Conservation (phyloP, 2,888 invertebrate species). For the Noctua janthe region DNA sequence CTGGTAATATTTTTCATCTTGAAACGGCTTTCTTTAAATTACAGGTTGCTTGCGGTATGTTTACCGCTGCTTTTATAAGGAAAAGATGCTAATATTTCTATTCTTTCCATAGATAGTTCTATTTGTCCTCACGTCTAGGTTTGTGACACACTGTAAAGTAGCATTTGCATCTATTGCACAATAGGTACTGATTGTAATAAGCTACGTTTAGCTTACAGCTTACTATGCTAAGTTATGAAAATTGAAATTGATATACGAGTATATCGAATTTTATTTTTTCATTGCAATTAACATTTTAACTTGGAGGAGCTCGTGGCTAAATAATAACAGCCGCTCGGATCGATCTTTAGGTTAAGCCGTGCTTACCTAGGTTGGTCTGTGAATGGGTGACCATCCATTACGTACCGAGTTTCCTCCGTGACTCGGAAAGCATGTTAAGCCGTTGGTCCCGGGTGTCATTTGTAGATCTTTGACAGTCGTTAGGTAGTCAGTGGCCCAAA, state of each 20-base stretch:
- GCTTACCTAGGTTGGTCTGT: too few species aligned
- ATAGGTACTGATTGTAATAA: neutral
- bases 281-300: too few species aligned
- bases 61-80: constrained; percentile 13
- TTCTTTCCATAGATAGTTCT: neutral
- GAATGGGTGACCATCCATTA: too few species aligned
- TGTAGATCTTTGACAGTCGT: too few species aligned
- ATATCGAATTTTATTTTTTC: too few species aligned
- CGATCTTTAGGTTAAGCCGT: too few species aligned
- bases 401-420: too few species aligned
- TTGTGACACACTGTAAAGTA: neutral
- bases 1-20: neutral
- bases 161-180: constrained; percentile 30
- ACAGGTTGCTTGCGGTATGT: neutral
- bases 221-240: constrained; percentile 6
- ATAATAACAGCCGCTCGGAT: too few species aligned
- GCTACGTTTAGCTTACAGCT: constrained; percentile 8
- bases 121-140: constrained; percentile 4
- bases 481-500: too few species aligned
- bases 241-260: neutral
- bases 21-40: neutral
- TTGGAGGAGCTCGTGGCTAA: too few species aligned
- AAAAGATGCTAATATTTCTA: constrained; percentile 7
- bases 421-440: too few species aligned
- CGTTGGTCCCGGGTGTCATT: too few species aligned